These are phyloP conservation scores for Harpagoxenus sublaevis DNA, from an alignment of 2,888 invertebrate genomes.

Conservation along the genomic window DNA sequence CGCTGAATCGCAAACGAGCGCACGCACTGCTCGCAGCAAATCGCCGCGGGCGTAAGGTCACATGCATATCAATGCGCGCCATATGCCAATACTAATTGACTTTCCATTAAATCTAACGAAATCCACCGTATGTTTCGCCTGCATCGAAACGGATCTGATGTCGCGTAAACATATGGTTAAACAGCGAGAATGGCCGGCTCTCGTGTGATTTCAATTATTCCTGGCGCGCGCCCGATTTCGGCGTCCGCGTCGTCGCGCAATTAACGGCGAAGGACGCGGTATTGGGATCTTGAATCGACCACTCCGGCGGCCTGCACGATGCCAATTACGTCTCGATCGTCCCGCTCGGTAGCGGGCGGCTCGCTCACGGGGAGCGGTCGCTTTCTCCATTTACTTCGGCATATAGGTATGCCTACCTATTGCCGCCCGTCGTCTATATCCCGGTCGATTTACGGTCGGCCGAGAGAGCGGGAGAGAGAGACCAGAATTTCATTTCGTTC, in stretches of 20 bases:
- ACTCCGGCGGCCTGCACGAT: neutral
- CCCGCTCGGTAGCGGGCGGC: neutral
- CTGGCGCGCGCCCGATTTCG: slow-evolving; percentile 21
- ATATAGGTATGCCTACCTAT: slow-evolving; percentile 1
- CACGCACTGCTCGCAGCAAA: neutral
- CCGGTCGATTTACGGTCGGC: slow-evolving; percentile 66
- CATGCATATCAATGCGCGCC: neutral
- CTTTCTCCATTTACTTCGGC: slow-evolving; percentile 57
- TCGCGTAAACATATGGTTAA: slow-evolving; percentile 23
- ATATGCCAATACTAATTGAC: neutral
- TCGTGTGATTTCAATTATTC: slow-evolving; percentile 37
- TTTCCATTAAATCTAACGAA: neutral
- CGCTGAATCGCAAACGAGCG: neutral
- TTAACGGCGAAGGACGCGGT: slow-evolving; percentile 16
- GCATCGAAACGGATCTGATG: neutral
- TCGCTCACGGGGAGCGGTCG: slow-evolving; percentile 30
- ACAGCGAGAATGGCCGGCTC: slow-evolving; percentile 11
- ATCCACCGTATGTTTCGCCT: neutral
- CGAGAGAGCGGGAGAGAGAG: neutral
- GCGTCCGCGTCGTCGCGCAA: neutral
- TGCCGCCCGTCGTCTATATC: slow-evolving; percentile 15
- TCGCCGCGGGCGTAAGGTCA: neutral
- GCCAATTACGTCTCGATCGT: slow-evolving; percentile 55
- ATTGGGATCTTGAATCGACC: slow-evolving; percentile 38
- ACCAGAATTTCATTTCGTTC: slow-evolving; percentile 72